A percentile compares a stretch with the other conserved stretches of the same genome.
phyloP scores from a whole-genome alignment of 1,140 invertebrate species.

The Atta texana region DNA sequence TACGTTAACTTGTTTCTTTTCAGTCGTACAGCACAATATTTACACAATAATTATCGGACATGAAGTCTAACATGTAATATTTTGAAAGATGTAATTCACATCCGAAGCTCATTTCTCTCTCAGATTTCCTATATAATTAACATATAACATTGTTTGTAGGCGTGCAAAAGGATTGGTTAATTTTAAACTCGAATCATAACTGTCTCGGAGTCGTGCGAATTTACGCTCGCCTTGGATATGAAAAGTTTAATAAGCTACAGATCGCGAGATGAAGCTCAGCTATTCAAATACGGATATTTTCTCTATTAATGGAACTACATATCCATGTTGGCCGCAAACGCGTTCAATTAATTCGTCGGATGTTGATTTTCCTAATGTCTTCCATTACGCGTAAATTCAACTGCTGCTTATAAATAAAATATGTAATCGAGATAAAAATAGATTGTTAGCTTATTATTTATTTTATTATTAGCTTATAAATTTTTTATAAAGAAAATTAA shows the following conservation, averaged over 20 bases:
- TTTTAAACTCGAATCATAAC: conserved; percentile 48
- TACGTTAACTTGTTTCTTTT: background rate
- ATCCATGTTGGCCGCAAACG: background rate
- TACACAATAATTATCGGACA: background rate
- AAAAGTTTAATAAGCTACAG: conserved; percentile 55
- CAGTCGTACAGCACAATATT: background rate
- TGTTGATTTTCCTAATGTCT: background rate
- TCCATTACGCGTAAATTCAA: background rate
- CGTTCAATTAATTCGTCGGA: conserved; percentile 28
- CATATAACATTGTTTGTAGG: conserved; percentile 12
- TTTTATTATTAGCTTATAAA: conserved; percentile 10
- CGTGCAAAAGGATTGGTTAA: conserved; percentile 28
- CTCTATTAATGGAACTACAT: conserved; percentile 18
- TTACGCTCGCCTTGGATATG: conserved; percentile 39
- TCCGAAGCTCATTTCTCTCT: background rate
- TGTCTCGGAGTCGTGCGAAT: conserved; percentile 13
- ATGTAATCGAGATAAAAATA: background rate
- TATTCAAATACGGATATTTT: conserved; percentile 30
- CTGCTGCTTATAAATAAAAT: background rate
- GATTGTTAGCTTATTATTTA: background rate
- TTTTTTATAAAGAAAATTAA: conserved; percentile 1
- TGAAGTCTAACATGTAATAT: background rate
- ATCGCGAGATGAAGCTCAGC: conserved; percentile 7
- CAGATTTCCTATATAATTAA: conserved; percentile 25
- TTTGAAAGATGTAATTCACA: conserved; percentile 21